phyloP scores from a whole-genome alignment of 1,140 invertebrate species.

The Eubasilissa regina region DNA sequence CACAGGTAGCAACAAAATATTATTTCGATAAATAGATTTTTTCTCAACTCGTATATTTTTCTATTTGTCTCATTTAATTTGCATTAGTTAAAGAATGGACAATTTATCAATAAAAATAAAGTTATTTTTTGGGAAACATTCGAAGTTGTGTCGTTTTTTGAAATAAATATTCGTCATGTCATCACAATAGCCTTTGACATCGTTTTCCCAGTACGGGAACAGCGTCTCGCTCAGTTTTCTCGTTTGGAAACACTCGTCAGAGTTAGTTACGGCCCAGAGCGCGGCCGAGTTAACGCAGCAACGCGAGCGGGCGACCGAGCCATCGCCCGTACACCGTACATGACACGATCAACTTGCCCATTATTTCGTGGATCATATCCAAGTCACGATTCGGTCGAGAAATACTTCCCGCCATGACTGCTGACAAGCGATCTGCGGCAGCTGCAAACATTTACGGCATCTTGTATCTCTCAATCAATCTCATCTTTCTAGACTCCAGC shows the following conservation, averaged over 20 bases:
- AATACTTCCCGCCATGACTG: conserved; percentile 40
- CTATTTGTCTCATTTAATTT: too few species aligned
- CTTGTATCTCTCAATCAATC: conserved; percentile 41
- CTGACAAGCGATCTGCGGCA: conserved; percentile 29
- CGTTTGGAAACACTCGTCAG: conserved; percentile 6
- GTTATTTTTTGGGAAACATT: background rate
- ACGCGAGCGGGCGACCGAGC: background rate
- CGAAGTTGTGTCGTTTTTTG: too few species aligned
- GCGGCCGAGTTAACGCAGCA: background rate
- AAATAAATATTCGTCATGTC: background rate
- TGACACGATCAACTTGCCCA: background rate
- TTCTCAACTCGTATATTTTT: too few species aligned
- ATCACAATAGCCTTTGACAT: background rate
- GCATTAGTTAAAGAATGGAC: too few species aligned
- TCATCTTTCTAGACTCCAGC: conserved; percentile 1
- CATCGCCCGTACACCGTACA: background rate
- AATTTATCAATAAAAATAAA: too few species aligned
- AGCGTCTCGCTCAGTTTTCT: background rate
- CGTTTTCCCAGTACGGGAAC: conserved; percentile 30
- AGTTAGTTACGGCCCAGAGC: background rate
- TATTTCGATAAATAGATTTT: too few species aligned
- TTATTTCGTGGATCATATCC: conserved; percentile 35
- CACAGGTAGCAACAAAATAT: too few species aligned
- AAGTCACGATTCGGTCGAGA: conserved; percentile 39
- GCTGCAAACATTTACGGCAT: conserved; percentile 36